Base-by-base conservation (phyloP, 2,797 vertebrate genomes). In the Acanthis flammea region DNA sequence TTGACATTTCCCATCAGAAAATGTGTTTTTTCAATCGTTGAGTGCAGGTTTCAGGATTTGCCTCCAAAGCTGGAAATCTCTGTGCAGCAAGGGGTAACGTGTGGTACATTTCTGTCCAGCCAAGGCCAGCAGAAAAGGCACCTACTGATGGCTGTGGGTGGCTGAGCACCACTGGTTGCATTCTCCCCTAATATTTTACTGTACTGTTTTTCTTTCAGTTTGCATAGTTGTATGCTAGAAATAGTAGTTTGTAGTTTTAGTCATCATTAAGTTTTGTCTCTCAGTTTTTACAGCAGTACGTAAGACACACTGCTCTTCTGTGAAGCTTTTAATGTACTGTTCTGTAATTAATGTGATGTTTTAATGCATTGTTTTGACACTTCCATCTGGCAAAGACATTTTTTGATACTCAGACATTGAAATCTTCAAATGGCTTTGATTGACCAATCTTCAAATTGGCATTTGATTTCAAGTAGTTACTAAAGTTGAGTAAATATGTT, bases 1-100 rank as follows among this genome's bases (percentile, higher is more conserved):
- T 84, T 90, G 80, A 77, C 54, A 57, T 72, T 86, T 94, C 70
- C 84, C 65, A 86, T 41, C 47, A 88, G 72, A 51, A 67, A 67
- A 90, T 35, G 30, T 22, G 23, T 60, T 15, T 57, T 83, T 83
- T 62, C 48, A 50, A 0, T 48, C 51, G 35, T 3, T 71, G 70
- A 75, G n/a, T 78, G 50, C 27, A 61, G 27, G 22, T 77, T 90
- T 91, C 60, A 70, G 24, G 57, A 54, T 37, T 44, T 73, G 37
- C 30, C 25, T 84, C 39, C 16, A 24, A 57, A 86, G 45, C 1
- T 77, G 62, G 50, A 63, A 33, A 67, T 16, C 31, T 24, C 23
- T 24, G 39, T 73, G 72, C 24, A 44, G 35, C 44, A 35, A 47
- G 5, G 18, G 31, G 1, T 48, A 58, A 7, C 0, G 0, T 14